Evolutionary conservation across 1,140 invertebrate genomes (phyloP), one percentile per base, ranked within the genome.

Genomic region (Lerema accius): DNA sequence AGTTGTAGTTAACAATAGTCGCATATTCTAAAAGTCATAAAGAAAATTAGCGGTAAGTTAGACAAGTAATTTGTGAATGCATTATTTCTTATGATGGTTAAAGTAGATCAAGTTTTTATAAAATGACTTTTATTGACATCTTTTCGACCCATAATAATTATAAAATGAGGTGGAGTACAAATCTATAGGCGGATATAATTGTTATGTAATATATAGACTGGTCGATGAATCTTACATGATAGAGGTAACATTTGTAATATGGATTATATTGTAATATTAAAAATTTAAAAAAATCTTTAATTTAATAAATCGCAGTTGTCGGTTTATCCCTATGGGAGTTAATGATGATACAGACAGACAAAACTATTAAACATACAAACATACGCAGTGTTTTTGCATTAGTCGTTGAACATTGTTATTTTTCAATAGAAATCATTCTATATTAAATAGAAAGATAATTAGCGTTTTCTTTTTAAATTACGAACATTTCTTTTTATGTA

Each of bases 81-180:
- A 53, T 53, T 53, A 32, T 53, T 51, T 53, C 50, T 53, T 53
- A 53, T 53, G 50, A 40, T 53, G 28, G n/a, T 53, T 14, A 37
- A 53, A 23, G 16, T 53, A 39, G 49, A 37, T 37, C 1, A 11
- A 37, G 28, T 9, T 37, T 51, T 51, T 51, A 39, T 51, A 39
- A 50, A n/a, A 51, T 39, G 49, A 51, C 32, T 51, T 50, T 51
- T 51, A 51, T n/a, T 10, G 16, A 39, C 15, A 17, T 51, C 35
- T 51, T 51, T 35, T 50, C 16, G 15, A 50, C 48, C 35, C 35
- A 32, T 4, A 32, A 32, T 32, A 32, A 32, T 32, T 32, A 32
- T 32, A 7, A 9, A 7, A 32, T 32, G 28, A 32, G 23, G 11
- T 15, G 23, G 46, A 49, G 45, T 48, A 48, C 13, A 28, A 28